Percentiles rank a stretch among this genome's conserved stretches.
Conservation (phyloP, 2,797 vertebrate species). For the Esox masquinongy region DNA sequence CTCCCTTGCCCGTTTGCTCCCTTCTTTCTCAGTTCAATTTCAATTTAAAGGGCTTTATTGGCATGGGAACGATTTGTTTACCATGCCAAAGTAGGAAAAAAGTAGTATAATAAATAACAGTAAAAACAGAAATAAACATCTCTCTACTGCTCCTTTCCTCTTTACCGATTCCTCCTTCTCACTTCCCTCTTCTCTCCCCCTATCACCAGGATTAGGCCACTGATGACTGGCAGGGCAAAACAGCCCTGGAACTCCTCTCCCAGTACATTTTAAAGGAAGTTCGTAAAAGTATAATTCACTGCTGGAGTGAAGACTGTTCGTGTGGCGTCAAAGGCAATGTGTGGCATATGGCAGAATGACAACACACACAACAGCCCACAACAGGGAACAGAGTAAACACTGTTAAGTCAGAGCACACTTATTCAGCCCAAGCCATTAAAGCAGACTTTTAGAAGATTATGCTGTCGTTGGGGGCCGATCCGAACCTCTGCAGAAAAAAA, state of each 20-base stretch:
- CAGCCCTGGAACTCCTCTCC: slow-evolving; percentile 15
- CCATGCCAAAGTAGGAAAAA: too few relatives aligned
- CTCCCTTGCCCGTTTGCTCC: background rate
- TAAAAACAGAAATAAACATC: too few relatives aligned
- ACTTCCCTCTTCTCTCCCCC: slow-evolving; percentile 27
- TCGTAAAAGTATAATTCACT: slow-evolving; percentile 61
- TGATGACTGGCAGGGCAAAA: slow-evolving; percentile 17
- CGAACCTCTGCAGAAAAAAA: background rate
- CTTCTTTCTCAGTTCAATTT: too few relatives aligned
- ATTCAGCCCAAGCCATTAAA: slow-evolving; percentile 10
- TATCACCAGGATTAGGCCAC: slow-evolving; percentile 37
- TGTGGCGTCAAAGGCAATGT: slow-evolving; percentile 61
- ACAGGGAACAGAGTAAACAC: background rate
- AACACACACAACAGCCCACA: slow-evolving; percentile 15
- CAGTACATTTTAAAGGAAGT: slow-evolving; percentile 39
- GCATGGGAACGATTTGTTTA: too few relatives aligned
- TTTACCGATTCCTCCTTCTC: background rate
- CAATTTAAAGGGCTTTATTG: too few relatives aligned
- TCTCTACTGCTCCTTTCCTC: background rate
- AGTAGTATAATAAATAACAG: too few relatives aligned
- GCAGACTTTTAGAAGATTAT: background rate
- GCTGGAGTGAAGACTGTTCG: slow-evolving; percentile 52
- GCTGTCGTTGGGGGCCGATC: background rate
- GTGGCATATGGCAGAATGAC: slow-evolving; percentile 62
- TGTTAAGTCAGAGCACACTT: background rate